Percentiles rank a stretch among this genome's conserved stretches.
Evolutionary conservation across 1,140 invertebrate species (phyloP).

Genomic region (Mylabris phalerata): DNA sequence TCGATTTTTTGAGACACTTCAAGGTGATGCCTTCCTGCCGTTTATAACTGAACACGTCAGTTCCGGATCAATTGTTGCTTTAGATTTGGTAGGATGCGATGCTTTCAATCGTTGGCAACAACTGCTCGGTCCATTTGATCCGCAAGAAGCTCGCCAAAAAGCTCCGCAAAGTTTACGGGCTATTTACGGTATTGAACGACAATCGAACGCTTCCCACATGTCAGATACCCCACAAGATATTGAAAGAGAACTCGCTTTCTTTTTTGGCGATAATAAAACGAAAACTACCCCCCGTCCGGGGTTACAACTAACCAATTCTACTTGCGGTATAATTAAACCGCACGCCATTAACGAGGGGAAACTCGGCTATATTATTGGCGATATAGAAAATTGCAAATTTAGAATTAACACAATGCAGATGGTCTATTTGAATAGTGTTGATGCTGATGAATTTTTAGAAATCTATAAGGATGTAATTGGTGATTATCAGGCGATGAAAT

Average conservation of each 20-base stretch:
- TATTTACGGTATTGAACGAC: constrained; percentile 64
- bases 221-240: constrained; percentile 54
- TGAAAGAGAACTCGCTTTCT: constrained; percentile 34
- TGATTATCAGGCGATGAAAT: constrained; percentile 60
- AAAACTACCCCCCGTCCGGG: constrained; percentile 47
- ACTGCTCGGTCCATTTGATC: constrained; percentile 63
- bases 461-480: constrained; percentile 84
- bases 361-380: constrained; percentile 63
- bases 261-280: constrained; percentile 31
- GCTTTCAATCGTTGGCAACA: constrained; percentile 51
- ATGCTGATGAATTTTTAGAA: constrained; percentile 88
- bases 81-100: constrained; percentile 60
- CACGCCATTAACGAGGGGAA: constrained; percentile 71
- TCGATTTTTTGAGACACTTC: constrained; percentile 51
- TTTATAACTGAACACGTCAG: constrained; percentile 51
- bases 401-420: constrained; percentile 72
- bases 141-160: constrained; percentile 49
- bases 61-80: constrained; percentile 56
- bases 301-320: constrained; percentile 59
- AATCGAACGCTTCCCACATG: constrained; percentile 66
- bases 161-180: constrained; percentile 59
- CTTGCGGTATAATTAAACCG: constrained; percentile 88
- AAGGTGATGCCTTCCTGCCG: constrained; percentile 36
- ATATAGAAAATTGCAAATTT: constrained; percentile 69
- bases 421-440: constrained; percentile 67